Conservation (phyloP, 2,113 vertebrate genomes). For the Phylloscopus trochilus region DNA sequence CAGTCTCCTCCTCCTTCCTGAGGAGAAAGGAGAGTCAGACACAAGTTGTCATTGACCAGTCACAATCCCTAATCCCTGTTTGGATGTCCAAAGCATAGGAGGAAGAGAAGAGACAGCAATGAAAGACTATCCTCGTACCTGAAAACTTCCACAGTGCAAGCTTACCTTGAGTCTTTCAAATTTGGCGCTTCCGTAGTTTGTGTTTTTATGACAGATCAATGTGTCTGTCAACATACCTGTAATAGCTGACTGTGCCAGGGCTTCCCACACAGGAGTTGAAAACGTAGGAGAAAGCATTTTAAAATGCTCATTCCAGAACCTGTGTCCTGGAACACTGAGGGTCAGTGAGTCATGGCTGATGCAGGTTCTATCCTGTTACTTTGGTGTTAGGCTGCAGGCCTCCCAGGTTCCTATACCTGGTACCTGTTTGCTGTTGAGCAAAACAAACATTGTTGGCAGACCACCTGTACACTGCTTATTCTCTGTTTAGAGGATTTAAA, state of each 20-base stretch:
- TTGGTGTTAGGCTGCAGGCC: not conserved
- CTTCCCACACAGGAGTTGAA: not conserved
- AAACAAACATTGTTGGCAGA: not conserved
- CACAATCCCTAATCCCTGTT: fast-evolving
- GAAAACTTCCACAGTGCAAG: not conserved
- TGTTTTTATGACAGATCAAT: not conserved
- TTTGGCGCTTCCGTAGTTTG: not conserved
- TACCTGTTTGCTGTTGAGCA: not conserved
- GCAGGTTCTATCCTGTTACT: not conserved
- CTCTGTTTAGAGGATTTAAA: not conserved
- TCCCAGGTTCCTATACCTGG: not conserved
- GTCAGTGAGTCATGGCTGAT: not conserved
- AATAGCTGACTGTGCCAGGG: not conserved
- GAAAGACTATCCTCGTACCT: not conserved
- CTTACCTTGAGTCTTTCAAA: not conserved
- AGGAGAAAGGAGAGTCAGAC: not conserved
- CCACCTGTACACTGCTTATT: not conserved
- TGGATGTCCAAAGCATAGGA: not conserved
- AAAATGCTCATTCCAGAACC: not conserved
- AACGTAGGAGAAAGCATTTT: not conserved
- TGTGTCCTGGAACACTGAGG: not conserved
- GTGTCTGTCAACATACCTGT: not conserved
- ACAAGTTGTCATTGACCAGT: not conserved
- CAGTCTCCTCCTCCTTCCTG: not conserved
- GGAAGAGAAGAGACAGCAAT: not conserved